phyloP scores from a whole-genome alignment of 2,113 vertebrate genomes.

The Bagarius yarrelli region DNA sequence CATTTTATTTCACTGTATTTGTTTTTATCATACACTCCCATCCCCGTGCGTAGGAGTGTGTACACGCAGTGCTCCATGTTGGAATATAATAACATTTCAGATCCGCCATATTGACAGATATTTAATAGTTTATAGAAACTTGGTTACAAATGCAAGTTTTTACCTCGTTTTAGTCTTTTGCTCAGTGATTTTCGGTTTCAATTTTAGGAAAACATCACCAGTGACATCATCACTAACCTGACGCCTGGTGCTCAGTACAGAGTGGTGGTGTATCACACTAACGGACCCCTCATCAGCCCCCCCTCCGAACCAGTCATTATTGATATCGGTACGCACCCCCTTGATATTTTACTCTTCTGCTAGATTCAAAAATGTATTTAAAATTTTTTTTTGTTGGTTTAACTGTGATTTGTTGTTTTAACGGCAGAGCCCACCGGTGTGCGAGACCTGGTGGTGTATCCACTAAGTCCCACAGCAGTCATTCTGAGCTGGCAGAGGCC shows the following conservation, averaged over 20 bases:
- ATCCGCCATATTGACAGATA: too few relatives aligned
- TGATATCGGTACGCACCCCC: constrained; percentile 79
- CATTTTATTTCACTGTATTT: too few relatives aligned
- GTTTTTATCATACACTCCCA: too few relatives aligned
- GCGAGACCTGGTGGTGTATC: constrained; percentile 83
- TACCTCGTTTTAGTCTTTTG: not conserved
- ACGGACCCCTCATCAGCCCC: constrained; percentile 86
- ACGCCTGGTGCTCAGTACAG: constrained; percentile 92
- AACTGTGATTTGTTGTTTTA: not conserved
- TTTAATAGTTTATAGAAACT: not conserved
- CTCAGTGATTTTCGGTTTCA: not conserved
- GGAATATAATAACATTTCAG: too few relatives aligned
- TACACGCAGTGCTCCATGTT: too few relatives aligned
- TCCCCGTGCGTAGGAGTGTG: too few relatives aligned
- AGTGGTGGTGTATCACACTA: constrained; percentile 84
- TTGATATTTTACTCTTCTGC: not conserved
- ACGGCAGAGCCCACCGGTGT: constrained; percentile 88
- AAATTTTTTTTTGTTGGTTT: not conserved
- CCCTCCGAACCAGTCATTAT: constrained; percentile 91
- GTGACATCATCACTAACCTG: constrained; percentile 82
- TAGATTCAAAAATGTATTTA: not conserved
- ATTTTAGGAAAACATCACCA: constrained; percentile 86
- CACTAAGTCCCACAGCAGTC: constrained; percentile 85
- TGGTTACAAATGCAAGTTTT: not conserved
- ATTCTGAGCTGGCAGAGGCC: constrained; percentile 93